Percentiles rank a stretch among this genome's conserved stretches.
Conservation (phyloP, 2,797 vertebrate species). For the Epinephelus awoara region DNA sequence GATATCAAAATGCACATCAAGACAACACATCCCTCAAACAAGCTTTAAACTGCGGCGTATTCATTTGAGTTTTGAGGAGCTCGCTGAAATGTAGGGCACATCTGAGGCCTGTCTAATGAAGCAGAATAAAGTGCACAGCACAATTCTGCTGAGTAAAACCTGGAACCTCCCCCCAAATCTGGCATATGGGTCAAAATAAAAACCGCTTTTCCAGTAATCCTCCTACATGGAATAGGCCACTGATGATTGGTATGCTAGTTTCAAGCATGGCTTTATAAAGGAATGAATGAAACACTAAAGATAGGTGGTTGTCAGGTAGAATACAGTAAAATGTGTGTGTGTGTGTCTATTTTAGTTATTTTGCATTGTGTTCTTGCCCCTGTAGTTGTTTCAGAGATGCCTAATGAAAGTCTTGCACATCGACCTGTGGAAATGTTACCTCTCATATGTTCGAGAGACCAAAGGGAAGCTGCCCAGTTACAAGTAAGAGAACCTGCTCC, state of each 20-base stretch:
- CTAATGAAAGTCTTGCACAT: slow-evolving; percentile 99
- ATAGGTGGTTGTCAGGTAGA: neutral
- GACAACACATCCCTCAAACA: neutral
- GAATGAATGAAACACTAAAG: neutral
- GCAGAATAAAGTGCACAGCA: neutral
- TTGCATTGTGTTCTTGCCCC: slow-evolving; percentile 50
- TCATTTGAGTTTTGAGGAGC: neutral
- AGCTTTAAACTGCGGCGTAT: neutral
- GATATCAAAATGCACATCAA: neutral
- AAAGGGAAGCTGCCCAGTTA: slow-evolving; percentile 99
- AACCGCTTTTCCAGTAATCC: neutral
- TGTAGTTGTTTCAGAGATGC: slow-evolving; percentile 98
- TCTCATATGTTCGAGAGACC: slow-evolving; percentile 98
- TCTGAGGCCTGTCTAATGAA: slow-evolving; percentile 17
- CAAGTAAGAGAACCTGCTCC: slow-evolving; percentile 91
- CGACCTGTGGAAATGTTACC: slow-evolving; percentile 99
- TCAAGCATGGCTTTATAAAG: neutral
- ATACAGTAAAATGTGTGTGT: neutral
- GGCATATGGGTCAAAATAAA: neutral
- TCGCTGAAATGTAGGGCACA: slow-evolving; percentile 32
- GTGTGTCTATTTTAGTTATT: neutral
- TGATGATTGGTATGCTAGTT: neutral
- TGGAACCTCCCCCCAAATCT: neutral
- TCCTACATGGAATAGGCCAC: neutral
- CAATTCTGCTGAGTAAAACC: slow-evolving; percentile 11